Base-by-base conservation (phyloP, 1,140 invertebrate species). In the Odontomachus brunneus region DNA sequence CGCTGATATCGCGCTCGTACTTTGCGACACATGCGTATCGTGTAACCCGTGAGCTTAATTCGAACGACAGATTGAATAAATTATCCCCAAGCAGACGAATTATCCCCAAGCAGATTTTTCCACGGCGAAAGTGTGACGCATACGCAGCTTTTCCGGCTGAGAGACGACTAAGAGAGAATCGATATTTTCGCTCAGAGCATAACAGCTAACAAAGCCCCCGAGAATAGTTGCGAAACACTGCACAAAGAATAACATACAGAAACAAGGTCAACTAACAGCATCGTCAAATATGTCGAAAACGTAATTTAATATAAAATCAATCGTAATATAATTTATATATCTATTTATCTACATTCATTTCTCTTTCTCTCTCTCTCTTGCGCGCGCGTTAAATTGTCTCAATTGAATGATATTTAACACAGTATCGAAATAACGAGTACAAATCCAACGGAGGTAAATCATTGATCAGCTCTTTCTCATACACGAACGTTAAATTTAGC, bases 241-340 rank as follows among this genome's bases (percentile, higher is more conserved):
- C 38, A 5, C 5, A 11, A 1, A 4, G 38, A 44, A 44, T 11
- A 11, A 44, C 0, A 55, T n/a, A n/a, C 3, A 11, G n/a, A 55
- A 19, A 19, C 15, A 3, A 22, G 53, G 3, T 55, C 1, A 17
- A 4, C 44, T 65, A 26, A n/a, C 19, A 80, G 48, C 38, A 55
- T 38, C 5, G 3, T 44, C 26, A 57, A 78, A 26, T 24, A 71
- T 15, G 22, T 78, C 17, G n/a, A 14, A 38, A 17, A 57, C 9
- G 9, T 26, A 44, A 69, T 55, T 69, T 26, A 11, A 3, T 12
- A 44, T 66, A 60, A 49, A n/a, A 67, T 24, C 51, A 76, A 76
- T 66, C 14, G 15, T 22, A 22, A 15, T 14, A 11, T 53, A 44
- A 51, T 26, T n/a, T 11, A 44, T 14, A n/a, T 5, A 38, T 11